Evolutionary conservation across 2,113 vertebrate genomes (phyloP).

Genomic region (Aepyceros melampus): DNA sequence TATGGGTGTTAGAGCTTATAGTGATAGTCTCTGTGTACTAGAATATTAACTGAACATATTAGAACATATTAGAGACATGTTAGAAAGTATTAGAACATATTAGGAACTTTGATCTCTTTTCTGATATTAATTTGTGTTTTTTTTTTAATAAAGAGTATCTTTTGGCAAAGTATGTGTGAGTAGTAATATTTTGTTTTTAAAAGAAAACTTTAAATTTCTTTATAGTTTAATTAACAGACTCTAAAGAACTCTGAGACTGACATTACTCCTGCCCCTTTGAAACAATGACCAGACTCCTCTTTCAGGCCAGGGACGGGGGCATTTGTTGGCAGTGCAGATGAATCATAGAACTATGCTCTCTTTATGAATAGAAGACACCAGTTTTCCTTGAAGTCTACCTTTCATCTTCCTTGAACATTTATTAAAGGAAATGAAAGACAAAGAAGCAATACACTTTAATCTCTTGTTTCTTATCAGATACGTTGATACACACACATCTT

Average conservation of each 20-base stretch:
- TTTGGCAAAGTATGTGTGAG: background rate
- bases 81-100: background rate
- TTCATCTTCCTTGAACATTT: constrained; percentile 55
- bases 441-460: background rate
- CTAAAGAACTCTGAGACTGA: background rate
- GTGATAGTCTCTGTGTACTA: background rate
- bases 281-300: background rate
- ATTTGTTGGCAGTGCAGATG: background rate
- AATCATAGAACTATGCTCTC: constrained; percentile 30
- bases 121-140: background rate
- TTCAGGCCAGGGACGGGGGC: background rate
- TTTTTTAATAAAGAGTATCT: background rate
- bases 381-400: constrained; percentile 66
- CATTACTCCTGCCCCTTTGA: background rate
- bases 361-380: constrained; percentile 65
- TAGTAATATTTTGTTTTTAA: background rate
- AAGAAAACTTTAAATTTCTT: background rate
- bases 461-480: constrained; percentile 62
- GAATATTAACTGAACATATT: background rate
- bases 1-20: background rate
- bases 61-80: background rate
- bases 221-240: background rate
- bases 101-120: constrained; percentile 25
- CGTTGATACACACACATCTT: background rate
- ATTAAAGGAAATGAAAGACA: constrained; percentile 38